These are phyloP conservation scores for Cossypha dichroa DNA, from an alignment of 2,797 vertebrate genomes.

Conservation along the genomic window DNA sequence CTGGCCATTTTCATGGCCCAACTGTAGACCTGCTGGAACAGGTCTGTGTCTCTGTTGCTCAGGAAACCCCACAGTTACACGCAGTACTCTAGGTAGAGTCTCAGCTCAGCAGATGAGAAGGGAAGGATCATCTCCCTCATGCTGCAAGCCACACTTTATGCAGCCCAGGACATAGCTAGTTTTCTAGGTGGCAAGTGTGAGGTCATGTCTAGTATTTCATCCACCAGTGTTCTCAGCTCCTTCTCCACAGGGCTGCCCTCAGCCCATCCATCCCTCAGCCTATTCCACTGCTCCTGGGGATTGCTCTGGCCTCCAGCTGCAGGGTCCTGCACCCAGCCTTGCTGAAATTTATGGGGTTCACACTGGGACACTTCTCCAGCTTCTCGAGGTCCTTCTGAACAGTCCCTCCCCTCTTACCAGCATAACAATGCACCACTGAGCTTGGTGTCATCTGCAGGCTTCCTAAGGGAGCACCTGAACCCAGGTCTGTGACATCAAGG, in stretches of 20 bases:
- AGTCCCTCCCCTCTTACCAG: neutral
- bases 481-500: neutral
- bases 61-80: neutral
- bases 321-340: neutral
- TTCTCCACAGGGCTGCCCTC: neutral
- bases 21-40: neutral
- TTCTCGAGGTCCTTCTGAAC: neutral
- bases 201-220: neutral
- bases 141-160: neutral
- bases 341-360: neutral
- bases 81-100: neutral
- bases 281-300: neutral
- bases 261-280: neutral
- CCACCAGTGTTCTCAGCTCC: fast-evolving
- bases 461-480: neutral
- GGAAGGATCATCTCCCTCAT: neutral
- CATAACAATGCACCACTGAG: fast-evolving
- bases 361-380: neutral
- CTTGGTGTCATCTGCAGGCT: neutral
- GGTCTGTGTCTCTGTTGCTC: neutral
- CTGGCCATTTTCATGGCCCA: no score
- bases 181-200: neutral
- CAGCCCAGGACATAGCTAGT: neutral
- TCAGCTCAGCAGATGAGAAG: neutral
- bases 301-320: neutral